Base-by-base conservation (phyloP, 2,797 vertebrate genomes). In the Hydrolagus colliei region DNA sequence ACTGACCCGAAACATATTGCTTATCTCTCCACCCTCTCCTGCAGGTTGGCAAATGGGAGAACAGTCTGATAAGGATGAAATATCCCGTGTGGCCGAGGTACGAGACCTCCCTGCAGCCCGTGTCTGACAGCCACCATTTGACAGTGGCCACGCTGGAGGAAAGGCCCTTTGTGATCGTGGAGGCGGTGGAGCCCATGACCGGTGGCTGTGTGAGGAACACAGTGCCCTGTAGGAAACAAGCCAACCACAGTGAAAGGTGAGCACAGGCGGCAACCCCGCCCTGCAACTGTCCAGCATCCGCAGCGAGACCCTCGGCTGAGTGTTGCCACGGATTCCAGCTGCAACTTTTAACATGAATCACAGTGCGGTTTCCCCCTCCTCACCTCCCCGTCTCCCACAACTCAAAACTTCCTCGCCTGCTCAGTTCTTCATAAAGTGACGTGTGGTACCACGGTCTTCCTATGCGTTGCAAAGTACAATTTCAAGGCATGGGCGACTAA, bases 71-170 rank as follows among this genome's bases (percentile, higher is more conserved):
- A 85, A 95, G 96, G 89, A 96, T 98, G 89, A 97, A 98, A 86
- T 98, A 99, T 89, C 97, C 98, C 0, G 97, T 99, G 59, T 99
- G 98, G 98, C 97, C 98, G 63, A 96, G 97, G 14, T 99, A 97
- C 0, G 96, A 97, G 62, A 94, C 93, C 90, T 96, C 94, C 89
- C 91, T 97, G 90, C 97, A 99, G 89, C 96, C 96, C 0, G 95
- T 98, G 89, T 94, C 94, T 0, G 97, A 98, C 80, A 96, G 97
- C 90, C 95, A 95, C 0, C 97, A 99, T 91, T 92, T 98, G 89
- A 99, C 97, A 0, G 98, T 99, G 88, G 97, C 97, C 89, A 99
- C 98, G 0, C 92, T 99, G 89, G 98, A 99, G 90, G 98, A 99
- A 90, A 94, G 96, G 86, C 97, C 97, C 85, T 99, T 99, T 0